Base-by-base conservation (phyloP, 2,797 vertebrate genomes). In the Glossophaga mutica region DNA sequence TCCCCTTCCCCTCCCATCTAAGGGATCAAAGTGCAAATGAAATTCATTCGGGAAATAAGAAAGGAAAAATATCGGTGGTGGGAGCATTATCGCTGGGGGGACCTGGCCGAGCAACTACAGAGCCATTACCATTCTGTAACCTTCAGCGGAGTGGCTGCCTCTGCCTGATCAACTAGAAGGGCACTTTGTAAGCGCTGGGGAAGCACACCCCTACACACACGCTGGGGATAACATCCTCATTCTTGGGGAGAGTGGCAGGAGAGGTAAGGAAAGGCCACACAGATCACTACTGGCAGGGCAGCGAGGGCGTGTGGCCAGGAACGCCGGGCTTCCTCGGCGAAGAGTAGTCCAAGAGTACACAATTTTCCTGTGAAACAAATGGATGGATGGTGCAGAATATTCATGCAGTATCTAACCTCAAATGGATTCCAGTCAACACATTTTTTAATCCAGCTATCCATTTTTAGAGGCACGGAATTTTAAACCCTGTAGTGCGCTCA, bases 1-100 rank as follows among this genome's bases (percentile, higher is more conserved):
- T 62, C 32, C 73, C 55, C 57, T 67, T 76, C 65, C n/a, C 76
- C 52, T 76, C 81, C 55, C 67, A 50, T 32, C 44, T 34, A 44
- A 81, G 62, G 87, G 74, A 94, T 91, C 70, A 83, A 96, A 97
- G 97, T 94, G 88, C 92, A 81, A 67, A 67, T 84, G 68, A 19
- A 81, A 95, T 97, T 52, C 48, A 87, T 77, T 86, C 3, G 3
- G 65, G 37, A 70, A 94, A 95, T 50, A 52, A 81, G 34, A 29
- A 85, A 32, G 67, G 67, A 65, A 73, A 94, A 74, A 94, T 59
- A 39, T 8, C 26, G 6, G n/a, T 9, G 37, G 46, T 62, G 88
- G 71, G 24, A 70, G 65, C 77, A 9, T 21, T 44, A 44, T 59
- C 16, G 19, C 68, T 62, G 39, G 85, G 34, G 32, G 26, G 46